A percentile compares a stretch with the other conserved stretches of the same genome.
Evolutionary conservation across 2,888 invertebrate species (phyloP).

Genomic region (Caenorhabditis sulstoni): DNA sequence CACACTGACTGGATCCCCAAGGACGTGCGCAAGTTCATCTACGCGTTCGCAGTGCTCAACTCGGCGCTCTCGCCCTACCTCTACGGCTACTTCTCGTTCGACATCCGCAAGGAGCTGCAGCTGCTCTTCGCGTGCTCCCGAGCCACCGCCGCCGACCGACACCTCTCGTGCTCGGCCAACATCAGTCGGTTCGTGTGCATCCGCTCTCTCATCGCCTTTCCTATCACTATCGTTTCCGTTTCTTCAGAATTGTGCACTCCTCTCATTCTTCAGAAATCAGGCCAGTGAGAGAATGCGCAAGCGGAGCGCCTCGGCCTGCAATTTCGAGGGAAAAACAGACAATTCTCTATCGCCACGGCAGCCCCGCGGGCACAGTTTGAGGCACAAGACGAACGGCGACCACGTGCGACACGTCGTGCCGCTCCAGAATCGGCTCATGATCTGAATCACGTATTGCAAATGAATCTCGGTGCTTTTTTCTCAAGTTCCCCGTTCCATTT

Average conservation of each 20-base stretch:
- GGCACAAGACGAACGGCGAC: constrained; percentile 40
- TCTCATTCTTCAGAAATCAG: constrained; percentile 52
- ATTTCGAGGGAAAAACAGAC: constrained; percentile 50
- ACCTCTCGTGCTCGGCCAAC: constrained; percentile 65
- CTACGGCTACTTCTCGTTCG: constrained; percentile 85
- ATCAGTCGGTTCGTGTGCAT: constrained; percentile 30
- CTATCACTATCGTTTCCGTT: constrained; percentile 32
- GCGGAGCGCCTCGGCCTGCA: constrained; percentile 63
- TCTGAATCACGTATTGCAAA: no score
- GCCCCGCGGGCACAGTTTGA: constrained; percentile 55
- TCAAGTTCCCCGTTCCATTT: no score
- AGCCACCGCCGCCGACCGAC: constrained; percentile 64
- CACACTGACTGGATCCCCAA: constrained; percentile 69
- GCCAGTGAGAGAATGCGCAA: constrained; percentile 64
- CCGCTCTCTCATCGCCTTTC: constrained; percentile 9
- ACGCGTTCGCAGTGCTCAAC: constrained; percentile 95
- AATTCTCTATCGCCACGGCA: constrained; percentile 27
- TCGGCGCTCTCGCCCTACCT: constrained; percentile 97
- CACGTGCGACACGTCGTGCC: constrained; percentile 5
- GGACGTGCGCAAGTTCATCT: constrained; percentile 83
- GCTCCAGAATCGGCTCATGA: constrained; percentile 37
- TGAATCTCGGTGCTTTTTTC: no score
- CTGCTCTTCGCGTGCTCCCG: constrained; percentile 66
- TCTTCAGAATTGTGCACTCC: constrained; percentile 42
- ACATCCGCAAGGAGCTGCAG: constrained; percentile 68